A percentile compares a stretch with the other conserved stretches of the same genome.
Conservation (phyloP, 1,140 invertebrate genomes). For the Panulirus ornatus region DNA sequence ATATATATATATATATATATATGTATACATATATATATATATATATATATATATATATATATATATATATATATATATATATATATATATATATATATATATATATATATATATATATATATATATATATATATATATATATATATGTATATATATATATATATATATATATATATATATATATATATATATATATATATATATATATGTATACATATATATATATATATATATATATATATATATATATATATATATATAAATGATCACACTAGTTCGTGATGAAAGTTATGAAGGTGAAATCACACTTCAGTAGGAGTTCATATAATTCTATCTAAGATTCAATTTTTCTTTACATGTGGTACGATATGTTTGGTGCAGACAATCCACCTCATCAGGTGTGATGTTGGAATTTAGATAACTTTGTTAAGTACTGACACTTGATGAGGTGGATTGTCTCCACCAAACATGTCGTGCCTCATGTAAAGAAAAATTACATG, state of each 20-base stretch:
- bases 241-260: conserved; percentile 14
- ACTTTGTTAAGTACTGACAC: no score
- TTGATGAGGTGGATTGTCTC: no score
- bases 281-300: no score
- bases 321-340: no score
- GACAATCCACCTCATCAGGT: no score
- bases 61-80: conserved; percentile 26
- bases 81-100: conserved; percentile 31
- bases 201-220: conserved; percentile 14
- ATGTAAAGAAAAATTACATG: no score
- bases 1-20: conserved; percentile 20
- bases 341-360: no score
- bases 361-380: no score
- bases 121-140: conserved; percentile 26
- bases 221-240: conserved; percentile 15
- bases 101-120: conserved; percentile 17
- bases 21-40: conserved; percentile 14
- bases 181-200: conserved; percentile 14
- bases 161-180: conserved; percentile 26
- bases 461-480: no score
- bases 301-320: no score
- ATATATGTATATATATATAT: conserved; percentile 30
- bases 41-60: conserved; percentile 27
- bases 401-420: no score
- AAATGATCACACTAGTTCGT: no score